These are phyloP conservation scores for Andrena hattorfiana DNA, from an alignment of 2,888 invertebrate species.

Conservation along the genomic window DNA sequence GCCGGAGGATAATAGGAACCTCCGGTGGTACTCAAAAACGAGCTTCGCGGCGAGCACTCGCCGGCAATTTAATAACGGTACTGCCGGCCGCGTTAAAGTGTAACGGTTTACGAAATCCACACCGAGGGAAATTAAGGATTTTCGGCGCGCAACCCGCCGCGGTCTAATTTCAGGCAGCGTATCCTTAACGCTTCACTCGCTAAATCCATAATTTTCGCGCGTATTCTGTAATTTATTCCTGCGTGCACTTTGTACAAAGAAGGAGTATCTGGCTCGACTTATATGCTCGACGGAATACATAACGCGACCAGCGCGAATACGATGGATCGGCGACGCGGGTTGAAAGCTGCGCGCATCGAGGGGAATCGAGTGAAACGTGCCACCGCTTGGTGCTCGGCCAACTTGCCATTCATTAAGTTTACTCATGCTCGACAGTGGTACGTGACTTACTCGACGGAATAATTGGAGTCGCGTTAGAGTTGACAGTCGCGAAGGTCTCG, in stretches of 20 bases:
- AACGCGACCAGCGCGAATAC: conserved; percentile 40
- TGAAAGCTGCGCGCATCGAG: conserved; percentile 33
- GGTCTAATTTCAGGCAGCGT: conserved; percentile 19
- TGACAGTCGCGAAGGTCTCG: conserved; percentile 29
- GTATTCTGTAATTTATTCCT: conserved; percentile 18
- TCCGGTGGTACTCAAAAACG: conserved; percentile 68
- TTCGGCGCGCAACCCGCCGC: conserved; percentile 2
- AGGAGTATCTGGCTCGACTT: no score
- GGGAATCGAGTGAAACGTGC: conserved; percentile 43
- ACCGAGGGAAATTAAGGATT: conserved; percentile 51
- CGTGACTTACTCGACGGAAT: conserved; percentile 53
- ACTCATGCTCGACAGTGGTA: conserved; percentile 34
- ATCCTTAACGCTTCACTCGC: conserved; percentile 35
- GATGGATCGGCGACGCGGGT: conserved; percentile 55
- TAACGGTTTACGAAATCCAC: conserved; percentile 58
- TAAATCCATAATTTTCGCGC: conserved; percentile 20
- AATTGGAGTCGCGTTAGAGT: conserved; percentile 55
- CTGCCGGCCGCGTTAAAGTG: conserved; percentile 59
- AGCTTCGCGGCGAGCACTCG: conserved; percentile 52
- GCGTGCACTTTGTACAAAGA: not conserved
- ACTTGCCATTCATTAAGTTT: conserved; percentile 69
- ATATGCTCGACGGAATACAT: not conserved
- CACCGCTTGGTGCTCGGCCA: conserved; percentile 63
- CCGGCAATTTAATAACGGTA: conserved; percentile 69
- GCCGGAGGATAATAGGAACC: conserved; percentile 66